Evolutionary conservation across 1,140 invertebrate species (phyloP), one percentile per base, ranked within the genome.

Genomic region (Trichonephila clavata): DNA sequence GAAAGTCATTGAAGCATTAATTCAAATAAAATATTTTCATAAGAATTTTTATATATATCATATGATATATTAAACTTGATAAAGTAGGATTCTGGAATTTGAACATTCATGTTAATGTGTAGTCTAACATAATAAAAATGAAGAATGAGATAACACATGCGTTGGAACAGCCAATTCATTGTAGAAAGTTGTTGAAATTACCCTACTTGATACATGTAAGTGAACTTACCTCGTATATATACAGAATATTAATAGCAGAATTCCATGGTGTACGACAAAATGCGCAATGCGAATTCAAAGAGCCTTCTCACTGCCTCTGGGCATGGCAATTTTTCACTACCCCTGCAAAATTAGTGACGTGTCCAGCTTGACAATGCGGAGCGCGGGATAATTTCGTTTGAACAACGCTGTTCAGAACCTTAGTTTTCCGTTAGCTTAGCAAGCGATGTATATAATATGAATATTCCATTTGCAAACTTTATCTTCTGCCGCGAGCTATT

Each of bases 381-480:
- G 59, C 21, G 20, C 39, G 6, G 3, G 20, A 83, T 83, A 50
- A 83, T 83, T 83, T 83, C 81, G 43, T 57, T 83, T 83, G 43
- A 83, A 59, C 20, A 8, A 24, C 13, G 71, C 71, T 14, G 71
- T n/a, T 14, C 71, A 16, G 20, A 20, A n/a, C n/a, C n/a, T n/a
- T 57, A n/a, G n/a, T 43, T 50, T 21, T 57, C 27, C 57, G 57
- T 59, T 61, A 21, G 60, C 71, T 39, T 27, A 77, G 71, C 71
- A 39, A 18, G 32, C 71, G 71, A 77, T 20, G 71, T 32, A 39
- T 68, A 88, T 88, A 88, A 68, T 88, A 68, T 68, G 27, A 88
- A 88, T 68, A 63, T 88, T 88, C 32, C 32, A 88, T 88, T 88
- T 68, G 24, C 63, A 88, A n/a, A 65, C 32, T 65, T 68, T 63